Base-by-base conservation (phyloP, 2,113 vertebrate species). In the Chelonoidis abingdonii region DNA sequence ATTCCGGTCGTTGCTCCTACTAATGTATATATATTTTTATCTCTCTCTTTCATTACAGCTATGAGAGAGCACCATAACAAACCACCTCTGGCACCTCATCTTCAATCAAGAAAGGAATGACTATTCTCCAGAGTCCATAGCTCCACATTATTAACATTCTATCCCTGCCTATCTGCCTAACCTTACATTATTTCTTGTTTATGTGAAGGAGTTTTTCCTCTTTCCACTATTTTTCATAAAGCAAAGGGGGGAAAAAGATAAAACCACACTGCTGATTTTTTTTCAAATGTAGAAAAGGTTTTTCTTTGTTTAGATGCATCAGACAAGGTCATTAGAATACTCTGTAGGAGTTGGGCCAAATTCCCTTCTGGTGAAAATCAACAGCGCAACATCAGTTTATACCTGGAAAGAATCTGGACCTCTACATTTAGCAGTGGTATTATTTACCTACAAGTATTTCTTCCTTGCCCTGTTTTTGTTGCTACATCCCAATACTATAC, bases 51-150 rank as follows among this genome's bases (percentile, higher is more conserved):
- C 88, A 89, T 90, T 95, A 75, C 16, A 88, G 22, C 8, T 84
- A n/a, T 83, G 50, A 93, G 65, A 94, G 2, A 87, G 4, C 47
- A 94, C 75, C 92, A 80, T 69, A 95, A 88, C 54, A 94, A 92
- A 92, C 31, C 54, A 96, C 81, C 86, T 96, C 84, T 95, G 75
- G 25, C 86, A 96, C 35, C 54, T 94, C 90, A 80, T 92, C 91
- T 90, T 95, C 62, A 89, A 22, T 79, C 62, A 96, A 72, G 93
- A 96, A 62, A 93, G 53, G 62, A 84, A 96, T 89, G 44, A 54
- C 52, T 96, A 14, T 54, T 92, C 56, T 96, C 57, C 47, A 47
- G 83, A 93, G 88, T 89, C 38, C 31, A 88, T 22, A 87, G 59
- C 3, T 93, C n/a, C 14, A 72, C 16, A 13, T 85, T 90, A 84